These are phyloP conservation scores for Apodemia hepburni DNA, from an alignment of 2,888 invertebrate species.

Conservation along the genomic window DNA sequence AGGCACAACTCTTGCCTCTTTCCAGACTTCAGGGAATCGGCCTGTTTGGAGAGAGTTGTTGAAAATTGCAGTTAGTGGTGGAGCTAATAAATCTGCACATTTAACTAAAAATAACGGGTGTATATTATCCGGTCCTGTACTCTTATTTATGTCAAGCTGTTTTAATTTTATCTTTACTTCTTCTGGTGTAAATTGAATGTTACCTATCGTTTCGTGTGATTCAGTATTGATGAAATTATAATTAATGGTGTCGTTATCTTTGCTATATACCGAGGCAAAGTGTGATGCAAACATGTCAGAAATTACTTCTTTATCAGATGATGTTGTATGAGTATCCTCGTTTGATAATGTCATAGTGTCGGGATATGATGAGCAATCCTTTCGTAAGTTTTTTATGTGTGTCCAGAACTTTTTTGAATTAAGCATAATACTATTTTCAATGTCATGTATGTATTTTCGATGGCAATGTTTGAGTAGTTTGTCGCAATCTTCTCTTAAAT, in stretches of 20 bases:
- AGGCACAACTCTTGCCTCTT: slow-evolving; percentile 22
- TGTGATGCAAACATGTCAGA: neutral
- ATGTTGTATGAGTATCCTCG: neutral
- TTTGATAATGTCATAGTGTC: neutral
- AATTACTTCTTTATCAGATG: neutral
- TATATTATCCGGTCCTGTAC: slow-evolving; percentile 22
- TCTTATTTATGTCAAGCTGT: slow-evolving; percentile 19
- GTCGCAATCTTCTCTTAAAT: neutral
- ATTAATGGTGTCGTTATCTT: neutral
- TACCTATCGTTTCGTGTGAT: neutral
- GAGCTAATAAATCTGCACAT: slow-evolving; percentile 17
- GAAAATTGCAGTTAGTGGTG: slow-evolving; percentile 15
- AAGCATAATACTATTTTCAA: neutral
- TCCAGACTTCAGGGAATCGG: slow-evolving; percentile 22
- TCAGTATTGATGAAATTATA: neutral
- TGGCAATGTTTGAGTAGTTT: neutral
- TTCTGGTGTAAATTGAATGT: neutral
- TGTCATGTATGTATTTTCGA: neutral
- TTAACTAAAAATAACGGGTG: slow-evolving; percentile 17
- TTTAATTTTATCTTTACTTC: slow-evolving; percentile 3
- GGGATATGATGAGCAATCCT: slow-evolving; percentile 6
- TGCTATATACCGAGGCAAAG: neutral
- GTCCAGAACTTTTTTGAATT: neutral
- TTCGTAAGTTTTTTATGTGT: slow-evolving; percentile 1
- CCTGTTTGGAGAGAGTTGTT: slow-evolving; percentile 20